These are phyloP conservation scores for Sialis lutaria DNA, from an alignment of 2,888 invertebrate species.

Conservation along the genomic window DNA sequence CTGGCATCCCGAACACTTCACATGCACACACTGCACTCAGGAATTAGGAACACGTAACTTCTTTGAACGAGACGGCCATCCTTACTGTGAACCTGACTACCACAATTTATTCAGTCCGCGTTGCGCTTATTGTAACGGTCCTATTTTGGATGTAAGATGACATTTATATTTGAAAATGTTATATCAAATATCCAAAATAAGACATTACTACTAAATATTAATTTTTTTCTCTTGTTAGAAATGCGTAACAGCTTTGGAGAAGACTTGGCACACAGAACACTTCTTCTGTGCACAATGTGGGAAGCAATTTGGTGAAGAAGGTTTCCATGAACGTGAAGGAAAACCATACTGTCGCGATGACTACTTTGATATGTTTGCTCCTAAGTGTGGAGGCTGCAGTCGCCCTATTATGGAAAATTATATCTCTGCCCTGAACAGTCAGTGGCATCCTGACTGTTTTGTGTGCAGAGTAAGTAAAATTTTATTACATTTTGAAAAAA, in stretches of 20 bases:
- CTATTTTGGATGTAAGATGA: conserved; percentile 85
- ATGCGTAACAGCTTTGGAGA: conserved; percentile 95
- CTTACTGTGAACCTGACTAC: conserved; percentile 97
- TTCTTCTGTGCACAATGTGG: conserved; percentile 98
- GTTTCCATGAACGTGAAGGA: conserved; percentile 92
- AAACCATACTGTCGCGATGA: conserved; percentile 92
- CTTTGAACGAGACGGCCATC: conserved; percentile 92
- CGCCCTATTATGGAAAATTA: conserved; percentile 96
- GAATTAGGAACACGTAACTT: conserved; percentile 95
- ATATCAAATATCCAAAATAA: not conserved
- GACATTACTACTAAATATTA: conserved; percentile 1
- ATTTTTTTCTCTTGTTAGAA: conserved; percentile 50
- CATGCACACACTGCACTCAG: conserved; percentile 92
- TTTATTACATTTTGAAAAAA: not conserved
- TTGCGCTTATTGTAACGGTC: conserved; percentile 97
- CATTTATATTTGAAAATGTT: not conserved
- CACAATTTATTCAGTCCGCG: conserved; percentile 96
- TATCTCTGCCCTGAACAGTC: conserved; percentile 90
- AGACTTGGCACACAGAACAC: conserved; percentile 98
- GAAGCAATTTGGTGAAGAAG: conserved; percentile 92
- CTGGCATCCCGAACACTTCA: conserved; percentile 99
- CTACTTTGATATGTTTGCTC: conserved; percentile 96
- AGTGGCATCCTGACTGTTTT: conserved; percentile 98
- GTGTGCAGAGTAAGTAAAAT: conserved; percentile 80
- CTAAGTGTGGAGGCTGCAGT: conserved; percentile 92